Percentiles rank a stretch among this genome's conserved stretches.
phyloP scores from a whole-genome alignment of 2,113 vertebrate species.

The Oophaga pumilio region DNA sequence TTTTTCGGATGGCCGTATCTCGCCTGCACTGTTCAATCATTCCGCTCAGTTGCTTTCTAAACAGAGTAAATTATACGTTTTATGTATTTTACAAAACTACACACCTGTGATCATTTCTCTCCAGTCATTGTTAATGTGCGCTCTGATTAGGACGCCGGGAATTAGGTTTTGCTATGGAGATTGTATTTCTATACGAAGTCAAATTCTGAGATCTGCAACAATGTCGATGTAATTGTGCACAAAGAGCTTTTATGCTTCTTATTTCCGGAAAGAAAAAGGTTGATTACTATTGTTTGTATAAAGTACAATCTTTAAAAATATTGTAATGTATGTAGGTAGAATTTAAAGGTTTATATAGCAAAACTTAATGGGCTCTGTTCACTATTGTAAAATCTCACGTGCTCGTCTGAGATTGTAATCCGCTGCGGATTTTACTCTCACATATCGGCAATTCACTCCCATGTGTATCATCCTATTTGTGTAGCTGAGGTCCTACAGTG shows the following conservation, averaged over 20 bases:
- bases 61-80: neutral
- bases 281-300: neutral
- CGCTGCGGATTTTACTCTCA: too few relatives aligned
- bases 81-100: neutral
- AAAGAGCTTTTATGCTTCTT: neutral
- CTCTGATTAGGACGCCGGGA: neutral
- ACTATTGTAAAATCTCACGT: too few relatives aligned
- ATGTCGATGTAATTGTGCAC: neutral
- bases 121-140: neutral
- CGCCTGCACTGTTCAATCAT: neutral
- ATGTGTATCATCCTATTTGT: too few relatives aligned
- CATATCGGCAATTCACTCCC: too few relatives aligned
- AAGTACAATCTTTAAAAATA: neutral
- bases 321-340: too few relatives aligned
- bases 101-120: neutral
- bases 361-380: too few relatives aligned
- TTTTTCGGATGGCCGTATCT: neutral
- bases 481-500: too few relatives aligned
- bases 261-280: neutral
- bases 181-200: neutral
- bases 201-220: neutral
- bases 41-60: constrained; percentile 10
- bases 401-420: too few relatives aligned
- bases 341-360: too few relatives aligned
- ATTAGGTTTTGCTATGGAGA: neutral